Percentiles rank a stretch among this genome's conserved stretches.
These are phyloP conservation scores for Stegophylla sp. DNA, from an alignment of 2,888 invertebrate species.

Conservation along the genomic window DNA sequence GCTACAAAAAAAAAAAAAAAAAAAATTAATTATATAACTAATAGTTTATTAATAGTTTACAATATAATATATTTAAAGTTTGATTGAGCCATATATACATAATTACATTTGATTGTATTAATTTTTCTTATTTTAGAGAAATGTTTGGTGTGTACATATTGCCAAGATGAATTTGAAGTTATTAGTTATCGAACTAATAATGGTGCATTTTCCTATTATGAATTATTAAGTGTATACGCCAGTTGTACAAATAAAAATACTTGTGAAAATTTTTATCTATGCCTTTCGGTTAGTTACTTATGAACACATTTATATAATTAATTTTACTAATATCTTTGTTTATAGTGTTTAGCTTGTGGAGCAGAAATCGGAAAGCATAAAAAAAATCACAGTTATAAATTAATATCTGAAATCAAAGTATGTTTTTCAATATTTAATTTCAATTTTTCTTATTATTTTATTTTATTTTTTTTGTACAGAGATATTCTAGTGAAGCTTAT, in stretches of 20 bases:
- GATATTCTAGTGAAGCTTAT: conserved; percentile 26
- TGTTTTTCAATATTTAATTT: background rate
- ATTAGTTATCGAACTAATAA: background rate
- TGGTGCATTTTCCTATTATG: background rate
- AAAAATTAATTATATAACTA: no score
- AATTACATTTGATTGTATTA: background rate
- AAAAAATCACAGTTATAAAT: conserved; percentile 88
- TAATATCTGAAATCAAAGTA: conserved; percentile 63
- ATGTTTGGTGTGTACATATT: conserved; percentile 8
- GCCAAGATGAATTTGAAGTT: conserved; percentile 32
- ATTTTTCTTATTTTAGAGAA: background rate
- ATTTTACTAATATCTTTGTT: conserved; percentile 62
- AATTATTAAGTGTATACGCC: conserved; percentile 1
- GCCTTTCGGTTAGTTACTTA: conserved; percentile 18
- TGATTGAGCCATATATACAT: no score
- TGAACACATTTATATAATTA: no score
- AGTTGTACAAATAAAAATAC: conserved; percentile 33
- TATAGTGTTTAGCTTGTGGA: conserved; percentile 91
- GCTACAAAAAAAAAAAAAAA: no score
- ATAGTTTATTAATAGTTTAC: no score
- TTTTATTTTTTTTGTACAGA: conserved; percentile 10
- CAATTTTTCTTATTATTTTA: background rate
- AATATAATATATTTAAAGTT: no score
- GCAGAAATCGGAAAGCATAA: conserved; percentile 92
- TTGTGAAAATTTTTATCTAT: conserved; percentile 34